Percentiles rank a stretch among this genome's conserved stretches.
Conservation (phyloP, 2,113 vertebrate genomes). For the Pitta sordida region DNA sequence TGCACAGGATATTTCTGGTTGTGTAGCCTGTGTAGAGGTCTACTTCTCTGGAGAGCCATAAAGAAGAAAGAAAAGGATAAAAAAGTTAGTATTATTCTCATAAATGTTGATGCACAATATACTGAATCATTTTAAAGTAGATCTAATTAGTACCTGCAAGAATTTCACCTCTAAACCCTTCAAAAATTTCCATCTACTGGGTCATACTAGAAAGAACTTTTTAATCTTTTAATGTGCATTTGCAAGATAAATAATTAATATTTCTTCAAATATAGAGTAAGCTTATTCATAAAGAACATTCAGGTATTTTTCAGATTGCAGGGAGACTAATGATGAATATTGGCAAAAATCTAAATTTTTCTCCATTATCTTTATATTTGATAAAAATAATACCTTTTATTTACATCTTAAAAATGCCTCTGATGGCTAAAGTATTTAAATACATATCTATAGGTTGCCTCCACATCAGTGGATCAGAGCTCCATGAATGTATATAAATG, state of each 20-base stretch:
- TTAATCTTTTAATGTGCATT: not conserved
- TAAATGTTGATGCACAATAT: not conserved
- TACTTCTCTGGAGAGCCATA: slow-evolving; percentile 83
- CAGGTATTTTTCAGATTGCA: not conserved
- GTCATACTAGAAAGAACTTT: not conserved
- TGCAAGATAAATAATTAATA: not conserved
- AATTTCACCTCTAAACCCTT: not conserved
- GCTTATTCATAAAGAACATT: not conserved
- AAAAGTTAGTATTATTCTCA: not conserved
- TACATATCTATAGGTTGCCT: not conserved
- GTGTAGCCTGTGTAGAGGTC: slow-evolving; percentile 98
- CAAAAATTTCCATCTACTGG: not conserved
- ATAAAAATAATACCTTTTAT: not conserved
- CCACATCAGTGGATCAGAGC: not conserved
- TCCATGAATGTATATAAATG: not conserved
- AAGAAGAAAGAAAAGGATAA: not conserved
- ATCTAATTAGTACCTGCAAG: not conserved
- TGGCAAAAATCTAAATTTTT: not conserved
- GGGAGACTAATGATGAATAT: not conserved
- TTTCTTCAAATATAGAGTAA: not conserved
- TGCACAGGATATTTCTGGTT: slow-evolving; percentile 96
- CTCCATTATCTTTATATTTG: not conserved
- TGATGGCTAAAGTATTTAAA: not conserved
- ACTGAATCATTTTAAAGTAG: not conserved
- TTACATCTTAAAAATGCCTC: not conserved